These are phyloP conservation scores for Heliconius eleuchia DNA, from an alignment of 1,140 invertebrate genomes.

Conservation along the genomic window DNA sequence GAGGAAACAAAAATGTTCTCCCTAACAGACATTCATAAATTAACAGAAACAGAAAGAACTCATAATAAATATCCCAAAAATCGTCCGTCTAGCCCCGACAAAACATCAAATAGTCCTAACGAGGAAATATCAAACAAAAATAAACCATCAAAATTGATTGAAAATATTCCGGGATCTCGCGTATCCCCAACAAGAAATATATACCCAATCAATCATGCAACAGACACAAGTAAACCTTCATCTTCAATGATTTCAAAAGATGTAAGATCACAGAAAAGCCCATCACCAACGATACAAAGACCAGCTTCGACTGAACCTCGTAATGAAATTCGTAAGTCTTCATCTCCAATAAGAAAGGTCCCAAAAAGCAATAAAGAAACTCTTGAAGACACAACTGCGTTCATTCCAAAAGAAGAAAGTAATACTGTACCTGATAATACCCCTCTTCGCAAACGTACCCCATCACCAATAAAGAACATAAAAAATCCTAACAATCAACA, in stretches of 20 bases:
- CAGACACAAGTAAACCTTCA: not conserved
- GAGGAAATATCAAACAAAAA: not conserved
- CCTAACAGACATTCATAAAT: slow-evolving; percentile 36
- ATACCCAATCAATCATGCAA: not conserved
- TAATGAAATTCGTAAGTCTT: slow-evolving; percentile 22
- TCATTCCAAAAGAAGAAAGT: not conserved
- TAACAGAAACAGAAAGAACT: slow-evolving; percentile 10
- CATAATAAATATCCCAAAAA: slow-evolving; percentile 10
- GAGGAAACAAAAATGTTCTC: slow-evolving; percentile 70
- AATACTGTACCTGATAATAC: not conserved
- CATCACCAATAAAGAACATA: not conserved
- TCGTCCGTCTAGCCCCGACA: slow-evolving; percentile 35
- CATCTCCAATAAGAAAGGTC: slow-evolving; percentile 28
- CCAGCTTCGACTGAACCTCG: not conserved
- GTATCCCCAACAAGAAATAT: slow-evolving; percentile 19
- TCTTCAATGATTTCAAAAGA: not conserved
- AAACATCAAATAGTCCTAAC: slow-evolving; percentile 13
- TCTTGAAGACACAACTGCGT: not conserved
- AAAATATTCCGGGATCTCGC: not conserved
- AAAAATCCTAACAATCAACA: not conserved
- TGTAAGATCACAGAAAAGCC: not conserved
- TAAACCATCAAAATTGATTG: not conserved
- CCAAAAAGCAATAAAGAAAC: slow-evolving; percentile 17
- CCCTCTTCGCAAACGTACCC: not conserved
- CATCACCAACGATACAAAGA: not conserved